Base-by-base conservation (phyloP, 2,888 invertebrate species). In the Dicyrtomina minuta region DNA sequence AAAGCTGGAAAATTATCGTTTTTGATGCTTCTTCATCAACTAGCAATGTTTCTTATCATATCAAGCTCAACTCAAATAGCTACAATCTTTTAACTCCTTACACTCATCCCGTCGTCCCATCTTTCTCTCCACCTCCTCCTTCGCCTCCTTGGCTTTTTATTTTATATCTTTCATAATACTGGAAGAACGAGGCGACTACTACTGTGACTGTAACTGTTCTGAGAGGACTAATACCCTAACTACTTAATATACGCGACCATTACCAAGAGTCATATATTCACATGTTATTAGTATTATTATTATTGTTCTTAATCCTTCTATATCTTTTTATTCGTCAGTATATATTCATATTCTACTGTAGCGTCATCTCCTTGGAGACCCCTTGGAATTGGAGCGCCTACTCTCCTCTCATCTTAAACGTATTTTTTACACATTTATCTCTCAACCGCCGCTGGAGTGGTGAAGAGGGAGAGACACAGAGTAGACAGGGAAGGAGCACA, bases 1-100 rank as follows among this genome's bases (percentile, higher is more conserved):
- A 75, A 73, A 75, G 74, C 74, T 70, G 66, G 70, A 70, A 74
- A 74, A 74, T 74, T 74, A 73, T 74, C 72, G 74, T 74, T 72
- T 74, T 72, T 71, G 74, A 74, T 72, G 68, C 71, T 70, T 72
- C 70, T 73, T 72, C 74, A 72, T 72, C 74, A 74, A 67, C 70
- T 62, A 62, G 62, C 62, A 62, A 62, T 64, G 64, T 64, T 69
- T 64, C 69, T 53, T 64, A 64, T 64, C 64, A 64, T 53, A 64
- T 64, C 53, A 53, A 65, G 41, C 67, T 66, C 67, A 51, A 64
- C 51, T n/a, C 33, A 33, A 33, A 60, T 22, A 53, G 68, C 68
- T 26, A 41, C 43, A 15, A 43, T 24, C n/a, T 65, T 55, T 55
- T 51, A n/a, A n/a, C 27, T 39, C 12, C 64, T 27, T 26, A n/a